phyloP scores from a whole-genome alignment of 1,140 invertebrate species.

The Drosophila nebulosa region DNA sequence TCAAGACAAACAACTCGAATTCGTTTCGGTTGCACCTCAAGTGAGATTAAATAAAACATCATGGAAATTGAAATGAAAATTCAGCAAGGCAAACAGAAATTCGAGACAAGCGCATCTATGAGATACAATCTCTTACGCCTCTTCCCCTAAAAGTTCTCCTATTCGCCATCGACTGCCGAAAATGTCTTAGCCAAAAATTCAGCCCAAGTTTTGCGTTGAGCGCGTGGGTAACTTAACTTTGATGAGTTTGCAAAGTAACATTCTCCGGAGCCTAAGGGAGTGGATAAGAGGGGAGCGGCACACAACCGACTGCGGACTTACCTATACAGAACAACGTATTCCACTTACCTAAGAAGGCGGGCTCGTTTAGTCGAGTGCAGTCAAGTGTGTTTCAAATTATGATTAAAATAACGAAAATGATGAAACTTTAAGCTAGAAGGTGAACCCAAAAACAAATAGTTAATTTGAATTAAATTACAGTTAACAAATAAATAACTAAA shows the following conservation, averaged over 20 bases:
- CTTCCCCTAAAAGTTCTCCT: background rate
- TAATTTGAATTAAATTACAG: background rate
- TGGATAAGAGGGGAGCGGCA: background rate
- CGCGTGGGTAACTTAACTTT: constrained; percentile 66
- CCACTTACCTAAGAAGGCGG: constrained; percentile 28
- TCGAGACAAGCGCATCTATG: constrained; percentile 65
- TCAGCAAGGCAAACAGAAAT: constrained; percentile 72
- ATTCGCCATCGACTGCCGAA: constrained; percentile 25
- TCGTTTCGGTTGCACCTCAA: constrained; percentile 64
- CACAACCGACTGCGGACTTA: background rate
- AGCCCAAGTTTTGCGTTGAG: constrained; percentile 37
- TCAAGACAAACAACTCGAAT: constrained; percentile 52
- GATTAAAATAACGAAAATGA: constrained; percentile 73
- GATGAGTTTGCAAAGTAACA: constrained; percentile 72
- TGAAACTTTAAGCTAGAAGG: constrained; percentile 8
- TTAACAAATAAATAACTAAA: too few relatives aligned
- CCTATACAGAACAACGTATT: background rate
- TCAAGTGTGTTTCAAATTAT: constrained; percentile 56
- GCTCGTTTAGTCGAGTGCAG: constrained; percentile 11
- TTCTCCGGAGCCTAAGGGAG: background rate
- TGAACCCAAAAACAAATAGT: background rate
- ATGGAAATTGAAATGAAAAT: constrained; percentile 78
- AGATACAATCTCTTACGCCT: background rate
- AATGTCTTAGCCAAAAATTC: constrained; percentile 57
- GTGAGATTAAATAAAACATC: constrained; percentile 78